A percentile compares a stretch with the other conserved stretches of the same genome.
These are phyloP conservation scores for Abrostola triplasia DNA, from an alignment of 2,888 invertebrate genomes.

Conservation along the genomic window DNA sequence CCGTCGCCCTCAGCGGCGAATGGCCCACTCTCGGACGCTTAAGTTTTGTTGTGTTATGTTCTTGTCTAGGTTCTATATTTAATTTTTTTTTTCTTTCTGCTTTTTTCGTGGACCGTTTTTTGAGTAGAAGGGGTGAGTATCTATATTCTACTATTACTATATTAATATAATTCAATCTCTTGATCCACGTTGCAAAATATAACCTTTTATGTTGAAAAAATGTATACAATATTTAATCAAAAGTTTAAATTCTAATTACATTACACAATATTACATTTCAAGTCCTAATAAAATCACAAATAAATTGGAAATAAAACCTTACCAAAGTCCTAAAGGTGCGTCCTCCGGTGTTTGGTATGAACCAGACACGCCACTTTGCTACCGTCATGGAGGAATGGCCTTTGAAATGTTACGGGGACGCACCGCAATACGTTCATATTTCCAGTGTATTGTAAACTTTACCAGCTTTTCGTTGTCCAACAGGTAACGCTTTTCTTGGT, in stretches of 20 bases:
- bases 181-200: neutral
- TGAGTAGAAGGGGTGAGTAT: constrained; percentile 64
- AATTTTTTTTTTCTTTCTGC: constrained; percentile 71
- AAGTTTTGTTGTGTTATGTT: constrained; percentile 74
- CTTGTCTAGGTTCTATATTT: constrained; percentile 57
- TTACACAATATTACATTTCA: too few relatives aligned
- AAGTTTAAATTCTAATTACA: too few relatives aligned
- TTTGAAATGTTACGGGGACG: too few relatives aligned
- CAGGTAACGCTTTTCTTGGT: constrained; percentile 93
- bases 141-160: neutral
- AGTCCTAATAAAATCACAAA: too few relatives aligned
- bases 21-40: constrained; percentile 92
- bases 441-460: too few relatives aligned
- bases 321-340: too few relatives aligned
- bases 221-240: too few relatives aligned
- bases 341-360: too few relatives aligned
- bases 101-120: constrained; percentile 63
- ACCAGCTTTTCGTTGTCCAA: constrained; percentile 8
- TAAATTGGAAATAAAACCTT: too few relatives aligned
- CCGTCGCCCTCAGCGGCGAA: constrained; percentile 90
- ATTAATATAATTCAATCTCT: neutral
- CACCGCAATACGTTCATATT: too few relatives aligned
- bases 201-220: neutral
- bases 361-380: too few relatives aligned
- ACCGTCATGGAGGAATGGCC: too few relatives aligned